Conservation (phyloP, 2,113 vertebrate species). For the Periophthalmus modestus region DNA sequence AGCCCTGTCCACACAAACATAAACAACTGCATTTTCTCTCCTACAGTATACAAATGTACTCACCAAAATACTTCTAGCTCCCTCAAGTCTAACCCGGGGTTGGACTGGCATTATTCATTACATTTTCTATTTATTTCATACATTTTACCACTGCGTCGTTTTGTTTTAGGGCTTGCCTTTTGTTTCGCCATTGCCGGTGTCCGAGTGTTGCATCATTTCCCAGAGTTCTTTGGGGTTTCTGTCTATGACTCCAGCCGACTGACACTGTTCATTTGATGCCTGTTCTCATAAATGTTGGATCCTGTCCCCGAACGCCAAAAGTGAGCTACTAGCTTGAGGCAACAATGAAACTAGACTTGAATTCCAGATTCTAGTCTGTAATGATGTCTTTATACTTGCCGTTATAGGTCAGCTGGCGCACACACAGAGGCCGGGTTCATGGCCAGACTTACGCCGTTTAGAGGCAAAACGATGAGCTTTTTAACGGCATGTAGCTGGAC, state of each 20-base stretch:
- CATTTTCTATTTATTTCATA: conserved; percentile 32
- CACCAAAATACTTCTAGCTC: conserved; percentile 35
- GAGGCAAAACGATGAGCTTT: no score
- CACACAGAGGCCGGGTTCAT: background rate
- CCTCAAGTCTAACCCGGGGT: conserved; percentile 49
- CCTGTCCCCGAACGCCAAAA: conserved; percentile 32
- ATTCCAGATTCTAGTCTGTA: conserved; percentile 21
- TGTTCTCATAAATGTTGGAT: conserved; percentile 59
- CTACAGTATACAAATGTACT: conserved; percentile 10
- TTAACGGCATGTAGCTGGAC: background rate
- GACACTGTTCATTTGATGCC: conserved; percentile 52
- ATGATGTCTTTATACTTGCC: conserved; percentile 41
- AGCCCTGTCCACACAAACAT: conserved; percentile 62
- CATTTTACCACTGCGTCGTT: conserved; percentile 15
- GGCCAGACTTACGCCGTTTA: background rate
- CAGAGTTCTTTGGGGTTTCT: conserved; percentile 30
- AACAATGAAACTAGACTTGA: conserved; percentile 34
- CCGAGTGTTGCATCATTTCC: conserved; percentile 53
- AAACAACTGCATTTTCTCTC: conserved; percentile 60
- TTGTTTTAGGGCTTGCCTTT: conserved; percentile 22
- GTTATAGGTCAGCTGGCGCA: conserved; percentile 1
- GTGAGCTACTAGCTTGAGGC: conserved; percentile 42
- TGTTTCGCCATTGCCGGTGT: conserved; percentile 20
- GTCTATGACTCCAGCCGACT: conserved; percentile 5
- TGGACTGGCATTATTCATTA: conserved; percentile 49